Evolutionary conservation across 2,797 vertebrate genomes (phyloP).

Genomic region (Labroides dimidiatus): DNA sequence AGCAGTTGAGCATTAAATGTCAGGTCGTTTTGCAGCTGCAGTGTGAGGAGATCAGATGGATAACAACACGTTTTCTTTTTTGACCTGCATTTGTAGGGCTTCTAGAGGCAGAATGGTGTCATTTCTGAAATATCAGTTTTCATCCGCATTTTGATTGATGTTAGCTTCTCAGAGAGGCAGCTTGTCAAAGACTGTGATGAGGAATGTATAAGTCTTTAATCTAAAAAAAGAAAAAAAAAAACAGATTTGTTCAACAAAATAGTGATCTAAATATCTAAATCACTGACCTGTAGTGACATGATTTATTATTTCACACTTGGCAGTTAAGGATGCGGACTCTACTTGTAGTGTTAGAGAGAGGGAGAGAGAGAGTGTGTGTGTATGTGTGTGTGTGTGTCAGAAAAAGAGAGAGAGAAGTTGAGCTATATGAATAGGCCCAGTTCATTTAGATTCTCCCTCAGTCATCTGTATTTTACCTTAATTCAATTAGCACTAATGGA

Average conservation of each 20-base stretch:
- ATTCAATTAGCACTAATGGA: conserved; percentile 73
- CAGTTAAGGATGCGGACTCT: background rate
- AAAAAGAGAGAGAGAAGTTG: background rate
- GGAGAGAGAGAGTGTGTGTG: background rate
- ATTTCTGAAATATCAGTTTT: conserved; percentile 19
- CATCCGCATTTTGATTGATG: background rate
- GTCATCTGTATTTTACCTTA: conserved; percentile 52
- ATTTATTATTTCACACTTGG: background rate
- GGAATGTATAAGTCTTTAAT: background rate
- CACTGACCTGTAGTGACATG: too few relatives aligned
- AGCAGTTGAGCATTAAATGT: conserved; percentile 18
- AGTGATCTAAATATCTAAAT: too few relatives aligned
- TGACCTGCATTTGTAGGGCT: background rate
- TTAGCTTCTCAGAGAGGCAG: fast-evolving
- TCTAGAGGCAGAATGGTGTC: background rate
- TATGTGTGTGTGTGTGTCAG: background rate
- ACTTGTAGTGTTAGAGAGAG: background rate
- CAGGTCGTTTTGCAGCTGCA: conserved; percentile 11
- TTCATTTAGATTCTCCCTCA: conserved; percentile 62
- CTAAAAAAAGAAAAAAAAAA: background rate
- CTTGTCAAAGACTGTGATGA: background rate
- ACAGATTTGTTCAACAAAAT: background rate
- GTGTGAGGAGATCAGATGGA: background rate
- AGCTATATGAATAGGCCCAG: conserved; percentile 15
- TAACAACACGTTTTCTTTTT: background rate